Evolutionary conservation across 1,140 invertebrate genomes (phyloP).

Genomic region (Phortica variegata): DNA sequence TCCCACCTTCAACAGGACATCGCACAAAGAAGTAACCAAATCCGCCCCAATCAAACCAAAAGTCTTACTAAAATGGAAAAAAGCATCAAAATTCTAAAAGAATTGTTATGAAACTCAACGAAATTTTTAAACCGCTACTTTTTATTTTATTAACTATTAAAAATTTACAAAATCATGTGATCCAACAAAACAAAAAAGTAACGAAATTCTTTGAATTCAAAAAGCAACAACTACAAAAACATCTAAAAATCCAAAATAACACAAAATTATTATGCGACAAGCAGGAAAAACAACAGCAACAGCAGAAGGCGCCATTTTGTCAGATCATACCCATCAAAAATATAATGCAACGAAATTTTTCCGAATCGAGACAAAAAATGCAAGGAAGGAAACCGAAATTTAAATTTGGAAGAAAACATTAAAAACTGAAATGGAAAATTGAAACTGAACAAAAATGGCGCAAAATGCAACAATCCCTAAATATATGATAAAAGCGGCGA

Average conservation of each 20-base stretch:
- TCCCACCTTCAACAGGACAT: conserved; percentile 16
- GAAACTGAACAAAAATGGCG: too few species aligned
- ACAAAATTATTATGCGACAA: conserved; percentile 13
- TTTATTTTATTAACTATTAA: conserved; percentile 40
- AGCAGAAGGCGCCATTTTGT: background rate
- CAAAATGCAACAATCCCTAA: background rate
- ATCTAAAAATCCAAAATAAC: conserved; percentile 10
- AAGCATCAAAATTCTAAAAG: conserved; percentile 10
- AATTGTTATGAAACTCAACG: conserved; percentile 51
- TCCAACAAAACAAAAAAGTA: conserved; percentile 8
- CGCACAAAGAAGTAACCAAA: too few species aligned
- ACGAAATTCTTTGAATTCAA: conserved; percentile 11
- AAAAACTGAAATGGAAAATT: conserved; percentile 13
- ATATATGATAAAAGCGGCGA: too few species aligned
- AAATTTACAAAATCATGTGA: conserved; percentile 21
- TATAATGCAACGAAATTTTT: conserved; percentile 33
- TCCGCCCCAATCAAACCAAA: conserved; percentile 18
- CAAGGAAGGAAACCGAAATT: conserved; percentile 54
- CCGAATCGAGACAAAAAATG: conserved; percentile 38
- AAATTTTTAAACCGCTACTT: conserved; percentile 46
- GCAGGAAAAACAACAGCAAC: background rate
- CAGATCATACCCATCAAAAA: conserved; percentile 11
- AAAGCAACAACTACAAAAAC: conserved; percentile 4
- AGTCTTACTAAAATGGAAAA: conserved; percentile 5
- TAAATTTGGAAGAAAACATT: conserved; percentile 26